phyloP scores from a whole-genome alignment of 2,797 vertebrate genomes.

The Pseudocheirus occidentalis region DNA sequence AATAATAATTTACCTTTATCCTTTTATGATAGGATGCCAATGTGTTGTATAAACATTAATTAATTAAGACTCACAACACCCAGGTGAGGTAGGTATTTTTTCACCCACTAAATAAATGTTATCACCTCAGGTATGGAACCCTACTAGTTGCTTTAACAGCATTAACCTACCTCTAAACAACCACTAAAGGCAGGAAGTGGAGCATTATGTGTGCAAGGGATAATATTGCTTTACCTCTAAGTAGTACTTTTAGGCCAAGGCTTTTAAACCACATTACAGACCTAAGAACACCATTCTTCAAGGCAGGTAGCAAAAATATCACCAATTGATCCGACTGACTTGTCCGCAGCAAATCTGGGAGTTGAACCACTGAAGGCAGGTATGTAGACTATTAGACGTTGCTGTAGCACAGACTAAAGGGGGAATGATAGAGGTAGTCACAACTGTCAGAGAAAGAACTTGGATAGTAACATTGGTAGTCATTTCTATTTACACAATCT shows the following conservation, averaged over 20 bases:
- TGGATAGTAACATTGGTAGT: background rate
- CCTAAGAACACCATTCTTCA: background rate
- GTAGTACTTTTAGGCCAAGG: slow-evolving; percentile 25
- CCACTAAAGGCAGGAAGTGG: slow-evolving; percentile 40
- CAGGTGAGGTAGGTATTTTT: slow-evolving; percentile 17
- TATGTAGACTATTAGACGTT: background rate
- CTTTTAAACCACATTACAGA: slow-evolving; percentile 1
- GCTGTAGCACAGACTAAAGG: background rate
- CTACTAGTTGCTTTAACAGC: background rate
- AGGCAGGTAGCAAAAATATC: background rate
- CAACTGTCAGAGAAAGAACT: background rate
- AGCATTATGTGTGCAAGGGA: slow-evolving; percentile 28
- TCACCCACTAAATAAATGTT: slow-evolving; percentile 34
- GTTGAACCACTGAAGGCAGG: background rate
- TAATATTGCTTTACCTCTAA: slow-evolving; percentile 42
- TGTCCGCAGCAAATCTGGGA: background rate
- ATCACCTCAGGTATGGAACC: slow-evolving; percentile 34
- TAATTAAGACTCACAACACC: slow-evolving; percentile 39
- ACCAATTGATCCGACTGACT: slow-evolving; percentile 27
- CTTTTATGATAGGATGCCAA: slow-evolving; percentile 36
- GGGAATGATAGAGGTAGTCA: slow-evolving; percentile 6
- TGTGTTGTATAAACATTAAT: slow-evolving; percentile 43
- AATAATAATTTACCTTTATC: slow-evolving; percentile 32
- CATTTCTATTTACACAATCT: background rate
- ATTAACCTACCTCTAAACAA: background rate